Evolutionary conservation across 2,888 invertebrate genomes (phyloP).

Genomic region (Nomada lathburiana): DNA sequence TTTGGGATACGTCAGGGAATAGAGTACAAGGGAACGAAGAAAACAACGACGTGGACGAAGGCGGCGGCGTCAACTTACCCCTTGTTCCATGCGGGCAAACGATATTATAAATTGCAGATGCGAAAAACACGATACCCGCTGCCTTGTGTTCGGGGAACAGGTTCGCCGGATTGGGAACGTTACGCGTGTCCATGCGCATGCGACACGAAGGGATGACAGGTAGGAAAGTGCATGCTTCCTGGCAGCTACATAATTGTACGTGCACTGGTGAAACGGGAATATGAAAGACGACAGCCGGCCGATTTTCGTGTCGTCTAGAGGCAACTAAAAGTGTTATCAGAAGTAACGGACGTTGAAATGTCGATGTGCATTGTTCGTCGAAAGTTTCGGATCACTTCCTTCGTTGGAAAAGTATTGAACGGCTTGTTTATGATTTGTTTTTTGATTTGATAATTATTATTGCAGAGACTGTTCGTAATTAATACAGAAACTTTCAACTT

Average conservation of each 20-base stretch:
- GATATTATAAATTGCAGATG: constrained; percentile 49
- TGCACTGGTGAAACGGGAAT: constrained; percentile 7
- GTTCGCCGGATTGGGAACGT: constrained; percentile 24
- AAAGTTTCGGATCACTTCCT: too few species aligned
- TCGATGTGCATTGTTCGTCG: neutral
- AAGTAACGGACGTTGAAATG: constrained; percentile 9
- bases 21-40: neutral
- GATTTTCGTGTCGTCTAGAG: neutral
- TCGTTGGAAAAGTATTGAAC: too few species aligned
- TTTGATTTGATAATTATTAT: too few species aligned
- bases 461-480: too few species aligned
- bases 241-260: constrained; percentile 31
- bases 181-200: constrained; percentile 3
- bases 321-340: neutral
- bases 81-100: constrained; percentile 26
- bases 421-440: too few species aligned
- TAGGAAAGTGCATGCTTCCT: constrained; percentile 24
- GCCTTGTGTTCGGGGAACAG: constrained; percentile 18
- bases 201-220: constrained; percentile 40
- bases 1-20: constrained; percentile 26
- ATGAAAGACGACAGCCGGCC: neutral
- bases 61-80: constrained; percentile 19
- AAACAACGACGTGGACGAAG: neutral
- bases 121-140: constrained; percentile 25
- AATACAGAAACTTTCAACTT: too few species aligned